phyloP scores from a whole-genome alignment of 2,888 invertebrate genomes.

The Petrophora chlorosata region DNA sequence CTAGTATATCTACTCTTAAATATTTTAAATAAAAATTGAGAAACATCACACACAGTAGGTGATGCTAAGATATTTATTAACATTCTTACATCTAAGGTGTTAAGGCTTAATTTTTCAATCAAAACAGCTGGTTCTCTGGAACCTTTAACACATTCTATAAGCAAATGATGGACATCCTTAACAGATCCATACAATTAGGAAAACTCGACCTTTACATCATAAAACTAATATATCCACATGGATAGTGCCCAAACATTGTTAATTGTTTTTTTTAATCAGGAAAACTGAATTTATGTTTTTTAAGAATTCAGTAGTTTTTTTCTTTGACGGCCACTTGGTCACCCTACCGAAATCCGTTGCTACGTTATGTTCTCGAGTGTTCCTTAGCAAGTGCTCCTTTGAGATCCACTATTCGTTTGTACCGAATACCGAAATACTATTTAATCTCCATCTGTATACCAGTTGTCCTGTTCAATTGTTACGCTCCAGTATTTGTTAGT shows the following conservation, averaged over 20 bases:
- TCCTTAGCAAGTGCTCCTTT: conserved; percentile 65
- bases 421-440: conserved; percentile 59
- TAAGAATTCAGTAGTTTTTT: background rate
- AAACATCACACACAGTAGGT: no score
- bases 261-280: background rate
- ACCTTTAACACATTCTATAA: no score
- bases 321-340: conserved; percentile 43
- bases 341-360: conserved; percentile 56
- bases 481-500: conserved; percentile 53
- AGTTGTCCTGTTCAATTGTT: conserved; percentile 55
- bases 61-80: no score
- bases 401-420: conserved; percentile 56
- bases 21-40: no score
- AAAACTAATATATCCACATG: no score
- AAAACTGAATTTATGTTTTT: background rate
- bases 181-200: no score
- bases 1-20: no score
- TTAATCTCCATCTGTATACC: conserved; percentile 65
- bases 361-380: conserved; percentile 39
- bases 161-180: no score
- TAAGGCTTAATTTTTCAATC: no score
- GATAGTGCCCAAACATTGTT: background rate
- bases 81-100: no score
- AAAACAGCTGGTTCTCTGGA: no score
- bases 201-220: no score